A percentile compares a stretch with the other conserved stretches of the same genome.
Conservation (phyloP, 2,888 invertebrate species). For the Lamproptera curius region DNA sequence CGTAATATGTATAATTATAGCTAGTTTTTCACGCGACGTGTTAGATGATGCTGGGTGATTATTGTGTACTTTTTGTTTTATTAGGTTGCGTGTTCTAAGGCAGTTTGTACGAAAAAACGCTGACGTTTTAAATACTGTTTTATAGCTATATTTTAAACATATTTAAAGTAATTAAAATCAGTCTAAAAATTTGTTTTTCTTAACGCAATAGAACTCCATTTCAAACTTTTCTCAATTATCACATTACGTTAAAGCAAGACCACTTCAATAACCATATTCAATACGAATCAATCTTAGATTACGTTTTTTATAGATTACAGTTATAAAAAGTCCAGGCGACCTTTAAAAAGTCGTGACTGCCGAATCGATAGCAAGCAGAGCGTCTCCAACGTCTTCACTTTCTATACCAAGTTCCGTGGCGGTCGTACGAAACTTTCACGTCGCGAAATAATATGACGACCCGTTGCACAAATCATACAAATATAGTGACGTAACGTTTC, state of each 20-base stretch:
- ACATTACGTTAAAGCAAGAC: no score
- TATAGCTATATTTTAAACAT: neutral
- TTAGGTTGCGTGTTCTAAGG: neutral
- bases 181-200: conserved; percentile 1
- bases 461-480: conserved; percentile 13
- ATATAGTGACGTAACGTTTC: conserved; percentile 8
- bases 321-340: no score
- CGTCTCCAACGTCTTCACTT: conserved; percentile 29
- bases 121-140: neutral
- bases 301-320: no score
- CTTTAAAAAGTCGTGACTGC: no score
- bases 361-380: conserved; percentile 25
- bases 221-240: no score
- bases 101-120: neutral
- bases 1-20: conserved; percentile 4
- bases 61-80: no score
- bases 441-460: conserved; percentile 31
- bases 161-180: neutral
- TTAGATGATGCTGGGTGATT: no score
- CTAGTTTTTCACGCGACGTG: no score
- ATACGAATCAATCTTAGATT: no score
- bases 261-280: no score
- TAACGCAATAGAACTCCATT: no score
- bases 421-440: conserved; percentile 32
- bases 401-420: conserved; percentile 28